Percentiles rank a stretch among this genome's conserved stretches.
phyloP scores from a whole-genome alignment of 2,888 invertebrate species.

The Ennomos erosarius region DNA sequence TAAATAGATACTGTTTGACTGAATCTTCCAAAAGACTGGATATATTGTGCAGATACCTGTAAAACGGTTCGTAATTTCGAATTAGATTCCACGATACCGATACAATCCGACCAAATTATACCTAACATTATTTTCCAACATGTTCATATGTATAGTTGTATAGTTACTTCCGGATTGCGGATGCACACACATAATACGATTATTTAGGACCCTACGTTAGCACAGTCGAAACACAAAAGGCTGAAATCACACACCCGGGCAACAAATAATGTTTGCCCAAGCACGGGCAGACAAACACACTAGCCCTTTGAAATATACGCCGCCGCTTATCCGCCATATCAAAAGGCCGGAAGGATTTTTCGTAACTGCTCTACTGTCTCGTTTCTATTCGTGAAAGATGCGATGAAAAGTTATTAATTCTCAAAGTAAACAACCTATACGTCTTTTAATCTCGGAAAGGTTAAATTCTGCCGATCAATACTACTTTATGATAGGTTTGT shows the following conservation, averaged over 20 bases:
- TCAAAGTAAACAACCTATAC: slow-evolving; percentile 57
- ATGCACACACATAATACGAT: slow-evolving; percentile 64
- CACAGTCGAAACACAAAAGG: slow-evolving; percentile 63
- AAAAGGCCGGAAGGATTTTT: slow-evolving; percentile 78
- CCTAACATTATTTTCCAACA: slow-evolving; percentile 3
- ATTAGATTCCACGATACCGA: too few relatives aligned
- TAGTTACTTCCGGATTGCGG: slow-evolving; percentile 52
- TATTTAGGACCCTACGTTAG: slow-evolving; percentile 55
- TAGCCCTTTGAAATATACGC: slow-evolving; percentile 67
- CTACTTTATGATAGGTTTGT: slow-evolving; percentile 6
- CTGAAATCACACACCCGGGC: slow-evolving; percentile 64
- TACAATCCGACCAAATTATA: slow-evolving; percentile 19
- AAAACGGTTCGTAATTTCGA: too few relatives aligned
- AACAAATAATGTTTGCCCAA: slow-evolving; percentile 74
- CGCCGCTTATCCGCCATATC: slow-evolving; percentile 62
- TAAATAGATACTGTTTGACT: background rate
- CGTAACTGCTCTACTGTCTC: slow-evolving; percentile 48
- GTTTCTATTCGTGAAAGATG: slow-evolving; percentile 37
- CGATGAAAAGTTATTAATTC: slow-evolving; percentile 54
- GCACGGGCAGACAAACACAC: slow-evolving; percentile 64
- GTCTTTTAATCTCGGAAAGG: slow-evolving; percentile 25
- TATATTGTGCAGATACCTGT: too few relatives aligned
- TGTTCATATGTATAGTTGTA: slow-evolving; percentile 8
- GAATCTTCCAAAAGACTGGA: too few relatives aligned
- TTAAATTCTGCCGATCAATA: slow-evolving; percentile 6